Evolutionary conservation across 1,140 invertebrate species (phyloP), one percentile per base, ranked within the genome.

Genomic region (Atta cephalotes): DNA sequence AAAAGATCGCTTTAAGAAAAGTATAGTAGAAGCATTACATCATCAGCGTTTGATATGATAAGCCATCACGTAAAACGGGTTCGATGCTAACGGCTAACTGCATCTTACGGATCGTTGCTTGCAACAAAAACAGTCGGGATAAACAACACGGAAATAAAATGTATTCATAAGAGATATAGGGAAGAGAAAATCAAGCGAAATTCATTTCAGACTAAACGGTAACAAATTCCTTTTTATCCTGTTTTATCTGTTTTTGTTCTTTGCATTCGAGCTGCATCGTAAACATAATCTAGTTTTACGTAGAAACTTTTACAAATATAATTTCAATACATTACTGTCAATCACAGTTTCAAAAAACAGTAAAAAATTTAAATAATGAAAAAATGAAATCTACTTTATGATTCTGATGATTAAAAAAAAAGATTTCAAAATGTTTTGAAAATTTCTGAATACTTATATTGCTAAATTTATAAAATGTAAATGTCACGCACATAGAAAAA

Each of bases 31-130:
- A 82, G 70, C 56, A 74, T 84, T 63, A n/a, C 80, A 39, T 84
- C 70, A 84, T 7, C 45, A n/a, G 45, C 39, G 51, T 84, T 49
- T 76, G 56, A 76, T 76, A 84, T 45, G 80, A 84, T 84, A 76
- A 84, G 25, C 14, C 68, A 45, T 62, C 68, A 21, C 49, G 53
- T 74, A 63, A 84, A 84, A 76, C 70, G 70, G 45, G 80, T 76
- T 74, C 70, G 39, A 84, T 49, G 49, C 56, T 76, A 84, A 84
- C 80, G 70, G 70, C 70, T 74, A 76, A 21, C 25, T 74, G 39
- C 68, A 14, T 74, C 80, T 82, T 84, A 84, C 25, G 80, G 80
- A 84, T 84, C 68, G 60, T 12, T 84, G 70, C 80, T 74, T 84
- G 45, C 39, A 84, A 74, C 70, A 84, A 84, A 84, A 82, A 45